These are phyloP conservation scores for Spatulosminthurus flaviceps DNA, from an alignment of 2,888 invertebrate species.

Conservation along the genomic window DNA sequence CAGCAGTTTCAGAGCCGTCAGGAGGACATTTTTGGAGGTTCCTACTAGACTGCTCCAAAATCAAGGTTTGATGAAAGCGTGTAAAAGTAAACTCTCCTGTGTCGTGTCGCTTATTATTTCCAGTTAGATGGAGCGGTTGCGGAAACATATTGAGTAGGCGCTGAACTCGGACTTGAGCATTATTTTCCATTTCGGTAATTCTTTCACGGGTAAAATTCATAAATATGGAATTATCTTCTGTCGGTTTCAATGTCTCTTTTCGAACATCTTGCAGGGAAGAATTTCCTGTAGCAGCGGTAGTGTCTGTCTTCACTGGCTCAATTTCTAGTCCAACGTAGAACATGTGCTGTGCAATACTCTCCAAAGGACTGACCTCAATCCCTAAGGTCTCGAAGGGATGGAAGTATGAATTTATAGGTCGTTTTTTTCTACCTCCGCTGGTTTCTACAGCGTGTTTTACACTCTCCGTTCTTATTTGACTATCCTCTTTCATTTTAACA, in stretches of 20 bases:
- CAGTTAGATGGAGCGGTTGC: not conserved
- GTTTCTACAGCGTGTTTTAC: no score
- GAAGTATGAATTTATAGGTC: not conserved
- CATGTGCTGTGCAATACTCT: not conserved
- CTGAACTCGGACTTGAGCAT: not conserved
- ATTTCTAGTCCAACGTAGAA: conserved; percentile 2
- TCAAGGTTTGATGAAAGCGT: no score
- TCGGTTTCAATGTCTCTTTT: not conserved
- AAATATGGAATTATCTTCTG: not conserved
- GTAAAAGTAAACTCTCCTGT: no score
- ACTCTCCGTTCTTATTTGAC: no score
- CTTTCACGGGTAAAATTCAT: not conserved
- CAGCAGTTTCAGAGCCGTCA: not conserved
- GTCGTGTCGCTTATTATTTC: not conserved
- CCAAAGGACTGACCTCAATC: not conserved
- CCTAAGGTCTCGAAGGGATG: not conserved
- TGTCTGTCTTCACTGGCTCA: not conserved
- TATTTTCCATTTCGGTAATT: not conserved
- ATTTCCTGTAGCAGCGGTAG: no score
- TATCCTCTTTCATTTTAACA: no score
- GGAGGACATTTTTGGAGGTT: no score
- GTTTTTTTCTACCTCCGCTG: not conserved
- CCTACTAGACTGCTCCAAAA: no score
- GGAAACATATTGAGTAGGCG: not conserved
- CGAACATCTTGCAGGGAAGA: not conserved